Conservation (phyloP, 1,140 invertebrate genomes). For the Oscheius sp. region DNA sequence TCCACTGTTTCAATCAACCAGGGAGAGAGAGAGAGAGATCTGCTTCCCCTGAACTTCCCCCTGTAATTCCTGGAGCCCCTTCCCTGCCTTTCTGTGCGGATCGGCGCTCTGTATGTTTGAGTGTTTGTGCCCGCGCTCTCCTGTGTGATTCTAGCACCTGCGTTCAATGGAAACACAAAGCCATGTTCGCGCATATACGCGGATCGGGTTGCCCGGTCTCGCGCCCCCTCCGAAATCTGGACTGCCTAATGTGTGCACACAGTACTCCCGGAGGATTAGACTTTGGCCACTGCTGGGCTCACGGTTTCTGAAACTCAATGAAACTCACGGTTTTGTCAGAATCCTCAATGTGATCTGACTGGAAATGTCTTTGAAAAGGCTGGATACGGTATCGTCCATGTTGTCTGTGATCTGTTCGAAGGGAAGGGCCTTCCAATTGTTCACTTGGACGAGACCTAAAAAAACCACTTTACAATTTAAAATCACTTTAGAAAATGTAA, state of each 20-base stretch:
- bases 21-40: too few species aligned
- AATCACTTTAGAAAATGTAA: too few species aligned
- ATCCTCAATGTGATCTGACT: slow-evolving; percentile 42
- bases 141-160: not conserved
- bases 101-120: not conserved
- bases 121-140: slow-evolving; percentile 4
- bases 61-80: too few species aligned
- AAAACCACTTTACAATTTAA: too few species aligned
- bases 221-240: not conserved
- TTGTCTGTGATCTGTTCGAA: slow-evolving; percentile 46
- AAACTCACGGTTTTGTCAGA: slow-evolving; percentile 45
- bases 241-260: not conserved
- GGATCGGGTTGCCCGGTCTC: not conserved
- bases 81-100: too few species aligned
- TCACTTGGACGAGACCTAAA: slow-evolving; percentile 44
- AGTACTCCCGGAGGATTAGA: not conserved
- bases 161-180: slow-evolving; percentile 8
- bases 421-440: slow-evolving; percentile 45
- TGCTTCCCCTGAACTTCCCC: too few species aligned
- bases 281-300: not conserved
- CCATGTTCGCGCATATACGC: slow-evolving; percentile 10
- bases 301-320: too few species aligned
- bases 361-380: slow-evolving; percentile 42
- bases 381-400: slow-evolving; percentile 37
- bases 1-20: too few species aligned